Base-by-base conservation (phyloP, 2,888 invertebrate genomes). In the Conomelus anceps region DNA sequence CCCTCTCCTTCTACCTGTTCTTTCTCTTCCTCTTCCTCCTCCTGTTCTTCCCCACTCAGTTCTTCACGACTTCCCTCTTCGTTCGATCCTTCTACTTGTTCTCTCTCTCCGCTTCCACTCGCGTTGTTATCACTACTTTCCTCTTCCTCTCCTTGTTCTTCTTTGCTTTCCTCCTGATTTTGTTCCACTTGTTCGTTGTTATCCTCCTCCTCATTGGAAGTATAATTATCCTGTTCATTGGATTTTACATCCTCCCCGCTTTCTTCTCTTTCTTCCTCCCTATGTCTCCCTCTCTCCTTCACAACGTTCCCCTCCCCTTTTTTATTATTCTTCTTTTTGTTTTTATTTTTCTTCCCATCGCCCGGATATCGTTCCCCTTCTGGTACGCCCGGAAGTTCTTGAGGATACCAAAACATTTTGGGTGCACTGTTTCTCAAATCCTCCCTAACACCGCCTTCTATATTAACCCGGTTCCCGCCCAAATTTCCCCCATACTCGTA, bases 31-130 rank as follows among this genome's bases (percentile, higher is more conserved):
- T 87, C 22, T 0, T 87, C 87, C 11, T 87, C 22, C 1, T 87
- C 89, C 22, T 23, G 84, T 86, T 87, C 89, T 22, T 89, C 87
- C 13, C 84, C 89, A 22, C 88, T 85, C 17, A 84, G 26, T 84
- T 88, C 89, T 24, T 88, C 88, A n/a, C 22, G 29, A 24, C 84
- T 84, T 22, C 29, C 88, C 20, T 34, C 88, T 23, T 88, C 88
- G 13, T 89, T 87, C 41, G 34, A 26, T 26, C 85, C 63, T 17
- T 89, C 88, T 9, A 23, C 26, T 85, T 88, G 85, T 23, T 85
- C 86, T 34, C 84, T 85, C 11, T 89, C 88, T 13, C 85, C 85
- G 17, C 23, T 84, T 29, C 34, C 34, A 34, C n/a, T 63, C 7
- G 88, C 84, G 84, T 84, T 86, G 13, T 88, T 23, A 4, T 85